A percentile compares a stretch with the other conserved stretches of the same genome.
phyloP scores from a whole-genome alignment of 2,888 invertebrate species.

The Callosobruchus maculatus region DNA sequence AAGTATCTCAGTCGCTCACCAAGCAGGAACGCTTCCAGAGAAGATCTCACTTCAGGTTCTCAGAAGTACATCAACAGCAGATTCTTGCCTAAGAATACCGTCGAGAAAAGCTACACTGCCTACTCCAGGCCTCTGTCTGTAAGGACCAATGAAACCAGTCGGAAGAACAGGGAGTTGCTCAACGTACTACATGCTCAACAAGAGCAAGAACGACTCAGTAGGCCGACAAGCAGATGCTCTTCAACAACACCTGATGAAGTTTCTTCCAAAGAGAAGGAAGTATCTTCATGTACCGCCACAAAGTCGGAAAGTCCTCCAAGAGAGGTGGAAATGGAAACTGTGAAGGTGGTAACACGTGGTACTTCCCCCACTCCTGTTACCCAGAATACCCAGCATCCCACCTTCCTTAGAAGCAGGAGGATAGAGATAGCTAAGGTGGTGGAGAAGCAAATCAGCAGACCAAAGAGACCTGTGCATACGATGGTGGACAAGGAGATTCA shows the following conservation, averaged over 20 bases:
- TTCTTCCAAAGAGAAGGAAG: conserved; percentile 8
- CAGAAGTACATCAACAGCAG: conserved; percentile 48
- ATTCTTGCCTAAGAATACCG: conserved; percentile 47
- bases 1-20: conserved; percentile 22
- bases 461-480: conserved; percentile 53
- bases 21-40: conserved; percentile 36
- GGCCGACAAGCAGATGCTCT: conserved; percentile 41
- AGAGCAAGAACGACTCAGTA: conserved; percentile 37
- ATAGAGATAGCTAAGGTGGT: conserved; percentile 70
- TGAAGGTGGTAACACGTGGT: conserved; percentile 68
- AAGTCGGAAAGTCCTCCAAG: conserved; percentile 27
- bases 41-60: conserved; percentile 39
- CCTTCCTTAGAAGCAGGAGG: conserved; percentile 61
- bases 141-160: conserved; percentile 41
- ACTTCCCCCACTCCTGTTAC: conserved; percentile 69
- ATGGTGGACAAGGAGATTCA: conserved; percentile 71
- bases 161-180: conserved; percentile 45
- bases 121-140: conserved; percentile 40
- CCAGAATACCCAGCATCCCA: conserved; percentile 31
- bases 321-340: conserved; percentile 46
- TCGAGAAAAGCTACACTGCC: conserved; percentile 47
- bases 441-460: conserved; percentile 64
- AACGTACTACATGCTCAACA: conserved; percentile 42
- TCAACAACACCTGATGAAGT: conserved; percentile 37
- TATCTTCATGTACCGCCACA: conserved; percentile 2